These are phyloP conservation scores for Morbakka virulenta DNA, from an alignment of 30 jellyfish, hydroid and myxozoan species.

Conservation along the genomic window DNA sequence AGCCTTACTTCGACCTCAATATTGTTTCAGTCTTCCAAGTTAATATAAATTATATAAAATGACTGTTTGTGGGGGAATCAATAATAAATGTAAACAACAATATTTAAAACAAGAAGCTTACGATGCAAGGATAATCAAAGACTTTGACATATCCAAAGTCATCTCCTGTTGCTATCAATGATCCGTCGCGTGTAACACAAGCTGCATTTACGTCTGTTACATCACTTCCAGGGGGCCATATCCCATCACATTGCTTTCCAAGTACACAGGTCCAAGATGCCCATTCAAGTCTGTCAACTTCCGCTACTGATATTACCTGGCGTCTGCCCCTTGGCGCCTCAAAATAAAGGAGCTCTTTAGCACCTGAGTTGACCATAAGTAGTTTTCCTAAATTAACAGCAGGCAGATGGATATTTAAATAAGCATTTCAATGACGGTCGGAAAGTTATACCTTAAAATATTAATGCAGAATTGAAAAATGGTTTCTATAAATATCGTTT, in stretches of 20 bases:
- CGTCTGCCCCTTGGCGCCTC: slow-evolving; percentile 96
- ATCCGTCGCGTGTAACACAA: slow-evolving; percentile 74
- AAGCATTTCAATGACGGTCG: no score
- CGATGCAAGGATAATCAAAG: slow-evolving; percentile 80
- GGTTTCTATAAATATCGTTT: no score
- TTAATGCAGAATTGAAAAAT: no score
- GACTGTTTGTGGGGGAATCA: no score
- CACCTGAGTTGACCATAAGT: slow-evolving; percentile 84
- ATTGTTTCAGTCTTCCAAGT: no score
- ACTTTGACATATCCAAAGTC: slow-evolving; percentile 89
- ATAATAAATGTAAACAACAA: no score
- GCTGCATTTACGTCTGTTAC: slow-evolving; percentile 92
- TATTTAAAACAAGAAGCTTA: no score
- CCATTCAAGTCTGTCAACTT: slow-evolving; percentile 70
- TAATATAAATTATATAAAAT: no score
- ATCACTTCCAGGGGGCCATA: slow-evolving; percentile 92
- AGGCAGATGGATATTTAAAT: no score
- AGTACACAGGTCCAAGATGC: slow-evolving; percentile 91
- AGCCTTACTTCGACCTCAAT: no score
- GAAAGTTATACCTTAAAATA: no score
- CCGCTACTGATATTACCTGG: slow-evolving; percentile 50
- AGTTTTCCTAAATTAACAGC: slow-evolving; percentile 80
- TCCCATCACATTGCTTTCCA: slow-evolving; percentile 84
- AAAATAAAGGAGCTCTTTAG: slow-evolving; percentile 74
- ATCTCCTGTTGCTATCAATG: slow-evolving; percentile 91